Evolutionary conservation across 1,140 invertebrate genomes (phyloP).

Genomic region (Berghia stephanieae): DNA sequence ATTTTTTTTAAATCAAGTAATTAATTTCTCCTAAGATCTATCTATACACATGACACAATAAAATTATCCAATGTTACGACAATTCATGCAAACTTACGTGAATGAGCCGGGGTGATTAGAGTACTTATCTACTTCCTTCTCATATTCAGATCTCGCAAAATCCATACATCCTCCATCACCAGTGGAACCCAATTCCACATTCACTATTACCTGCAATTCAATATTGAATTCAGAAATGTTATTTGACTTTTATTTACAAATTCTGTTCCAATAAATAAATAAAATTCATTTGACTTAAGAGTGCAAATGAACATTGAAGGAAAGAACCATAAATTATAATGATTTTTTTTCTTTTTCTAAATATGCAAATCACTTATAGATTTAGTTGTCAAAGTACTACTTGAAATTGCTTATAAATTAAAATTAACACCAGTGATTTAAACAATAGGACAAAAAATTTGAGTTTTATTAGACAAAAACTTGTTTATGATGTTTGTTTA

Average conservation of each 20-base stretch:
- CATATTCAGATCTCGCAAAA: conserved; percentile 87
- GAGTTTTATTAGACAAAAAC: too few relatives aligned
- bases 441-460: too few relatives aligned
- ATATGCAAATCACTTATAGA: too few relatives aligned
- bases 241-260: not conserved
- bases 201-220: conserved; percentile 81
- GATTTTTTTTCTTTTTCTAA: too few relatives aligned
- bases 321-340: not conserved
- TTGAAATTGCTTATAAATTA: too few relatives aligned
- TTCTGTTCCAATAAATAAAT: not conserved
- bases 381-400: too few relatives aligned
- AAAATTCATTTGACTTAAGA: not conserved
- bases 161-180: conserved; percentile 89
- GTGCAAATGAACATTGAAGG: not conserved
- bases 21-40: not conserved
- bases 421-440: too few relatives aligned
- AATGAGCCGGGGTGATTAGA: conserved; percentile 62
- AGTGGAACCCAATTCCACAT: conserved; percentile 96
- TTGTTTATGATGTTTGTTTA: too few relatives aligned
- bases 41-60: not conserved
- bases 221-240: not conserved
- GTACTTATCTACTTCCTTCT: conserved; percentile 82
- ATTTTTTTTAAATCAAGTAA: not conserved
- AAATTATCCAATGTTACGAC: too few relatives aligned
- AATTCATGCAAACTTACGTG: conserved; percentile 61